Evolutionary conservation across 1,140 invertebrate genomes (phyloP).

Genomic region (Drosophila baimaii): DNA sequence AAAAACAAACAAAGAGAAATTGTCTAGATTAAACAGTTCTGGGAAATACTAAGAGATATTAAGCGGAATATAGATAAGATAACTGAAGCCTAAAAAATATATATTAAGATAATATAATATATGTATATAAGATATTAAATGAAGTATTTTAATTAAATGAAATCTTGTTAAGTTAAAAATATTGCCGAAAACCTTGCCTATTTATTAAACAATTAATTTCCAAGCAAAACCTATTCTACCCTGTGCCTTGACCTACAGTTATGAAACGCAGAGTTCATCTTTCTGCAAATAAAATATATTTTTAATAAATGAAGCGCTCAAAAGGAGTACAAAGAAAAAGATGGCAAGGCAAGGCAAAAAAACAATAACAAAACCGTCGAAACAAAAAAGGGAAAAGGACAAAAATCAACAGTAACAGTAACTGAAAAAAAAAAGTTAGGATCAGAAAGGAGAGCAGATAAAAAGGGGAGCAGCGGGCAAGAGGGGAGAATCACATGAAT

Average conservation of each 20-base stretch:
- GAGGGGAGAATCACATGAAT: slow-evolving; percentile 68
- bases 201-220: background rate
- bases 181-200: background rate
- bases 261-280: slow-evolving; percentile 30
- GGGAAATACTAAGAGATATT: too few species aligned
- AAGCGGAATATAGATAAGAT: background rate
- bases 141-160: background rate
- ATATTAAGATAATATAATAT: background rate
- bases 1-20: background rate
- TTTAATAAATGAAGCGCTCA: slow-evolving; percentile 62
- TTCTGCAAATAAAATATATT: slow-evolving; percentile 43
- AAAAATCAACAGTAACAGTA: slow-evolving; percentile 39
- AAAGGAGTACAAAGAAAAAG: slow-evolving; percentile 28
- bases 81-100: background rate
- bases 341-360: slow-evolving; percentile 12
- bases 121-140: too few species aligned
- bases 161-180: background rate
- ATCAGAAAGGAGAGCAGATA: slow-evolving; percentile 42
- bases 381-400: slow-evolving; percentile 58
- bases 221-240: background rate
- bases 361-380: slow-evolving; percentile 35
- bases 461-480: slow-evolving; percentile 31
- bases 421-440: slow-evolving; percentile 56
- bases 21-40: background rate
- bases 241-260: background rate